These are phyloP conservation scores for Vulpes ferrilata DNA, from an alignment of 2,113 vertebrate species.

Conservation along the genomic window DNA sequence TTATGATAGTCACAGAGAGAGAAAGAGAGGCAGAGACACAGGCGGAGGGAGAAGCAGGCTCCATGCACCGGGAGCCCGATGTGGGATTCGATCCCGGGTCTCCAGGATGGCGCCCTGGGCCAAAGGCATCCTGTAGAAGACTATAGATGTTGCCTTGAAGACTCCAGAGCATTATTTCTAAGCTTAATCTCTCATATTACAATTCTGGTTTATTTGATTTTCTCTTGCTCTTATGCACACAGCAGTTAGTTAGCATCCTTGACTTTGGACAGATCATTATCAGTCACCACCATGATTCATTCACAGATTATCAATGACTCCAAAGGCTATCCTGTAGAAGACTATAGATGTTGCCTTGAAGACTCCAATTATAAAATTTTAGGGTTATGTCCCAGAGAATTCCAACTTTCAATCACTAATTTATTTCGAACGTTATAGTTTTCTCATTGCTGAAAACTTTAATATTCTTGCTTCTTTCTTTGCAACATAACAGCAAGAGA, in stretches of 20 bases:
- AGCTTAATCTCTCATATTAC: not conserved
- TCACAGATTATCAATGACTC: not conserved
- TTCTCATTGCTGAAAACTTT: not conserved
- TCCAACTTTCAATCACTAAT: not conserved
- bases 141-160: too few relatives aligned
- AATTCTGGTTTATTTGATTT: not conserved
- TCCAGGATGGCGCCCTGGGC: too few relatives aligned
- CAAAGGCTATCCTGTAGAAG: not conserved
- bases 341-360: not conserved
- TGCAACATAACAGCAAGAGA: not conserved
- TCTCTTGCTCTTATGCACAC: not conserved
- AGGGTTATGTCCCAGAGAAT: not conserved
- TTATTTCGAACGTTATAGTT: not conserved
- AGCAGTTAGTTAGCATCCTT: not conserved
- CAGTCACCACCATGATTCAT: too few relatives aligned
- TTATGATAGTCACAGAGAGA: too few relatives aligned
- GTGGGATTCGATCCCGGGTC: too few relatives aligned
- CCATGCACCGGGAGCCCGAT: too few relatives aligned
- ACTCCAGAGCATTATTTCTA: not conserved
- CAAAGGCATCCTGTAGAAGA: too few relatives aligned
- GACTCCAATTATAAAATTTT: not conserved
- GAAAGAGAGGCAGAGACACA: too few relatives aligned
- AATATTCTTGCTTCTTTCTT: not conserved
- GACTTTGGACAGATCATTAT: not conserved
- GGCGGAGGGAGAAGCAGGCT: too few relatives aligned